These are phyloP conservation scores for Lithophane semibrunnea DNA, from an alignment of 2,888 invertebrate genomes.

Conservation along the genomic window DNA sequence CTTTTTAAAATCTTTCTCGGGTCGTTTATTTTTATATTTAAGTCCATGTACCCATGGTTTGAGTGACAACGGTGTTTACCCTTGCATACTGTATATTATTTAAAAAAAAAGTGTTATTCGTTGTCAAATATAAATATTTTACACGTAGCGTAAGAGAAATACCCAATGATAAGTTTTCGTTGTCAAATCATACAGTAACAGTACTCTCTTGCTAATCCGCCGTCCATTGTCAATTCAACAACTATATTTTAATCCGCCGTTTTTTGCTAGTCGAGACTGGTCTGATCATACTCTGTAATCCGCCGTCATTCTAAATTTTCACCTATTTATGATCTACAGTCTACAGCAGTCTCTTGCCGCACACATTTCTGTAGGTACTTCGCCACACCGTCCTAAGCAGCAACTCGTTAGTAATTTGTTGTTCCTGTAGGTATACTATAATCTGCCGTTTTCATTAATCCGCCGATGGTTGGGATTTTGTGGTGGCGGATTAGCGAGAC, in stretches of 20 bases:
- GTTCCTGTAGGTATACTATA: too few species aligned
- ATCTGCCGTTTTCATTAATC: neutral
- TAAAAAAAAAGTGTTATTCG: neutral
- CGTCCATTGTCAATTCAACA: neutral
- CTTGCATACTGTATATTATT: too few species aligned
- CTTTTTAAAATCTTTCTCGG: too few species aligned
- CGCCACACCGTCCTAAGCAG: neutral
- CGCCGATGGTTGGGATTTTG: neutral
- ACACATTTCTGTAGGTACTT: neutral
- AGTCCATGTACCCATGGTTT: too few species aligned
- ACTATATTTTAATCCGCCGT: neutral
- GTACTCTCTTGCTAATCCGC: neutral
- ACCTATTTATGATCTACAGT: too few species aligned
- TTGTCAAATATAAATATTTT: neutral
- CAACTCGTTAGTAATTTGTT: neutral
- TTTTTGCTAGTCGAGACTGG: neutral
- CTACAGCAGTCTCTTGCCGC: neutral
- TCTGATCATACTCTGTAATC: neutral
- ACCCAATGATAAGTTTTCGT: neutral
- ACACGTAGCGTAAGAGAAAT: neutral
- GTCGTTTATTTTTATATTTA: too few species aligned
- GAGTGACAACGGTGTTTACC: too few species aligned
- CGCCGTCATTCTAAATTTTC: neutral
- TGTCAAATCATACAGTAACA: conserved; percentile 11
- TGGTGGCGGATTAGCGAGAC: neutral